A percentile compares a stretch with the other conserved stretches of the same genome.
phyloP scores from a whole-genome alignment of 2,797 vertebrate genomes.

The Mus minutoides region DNA sequence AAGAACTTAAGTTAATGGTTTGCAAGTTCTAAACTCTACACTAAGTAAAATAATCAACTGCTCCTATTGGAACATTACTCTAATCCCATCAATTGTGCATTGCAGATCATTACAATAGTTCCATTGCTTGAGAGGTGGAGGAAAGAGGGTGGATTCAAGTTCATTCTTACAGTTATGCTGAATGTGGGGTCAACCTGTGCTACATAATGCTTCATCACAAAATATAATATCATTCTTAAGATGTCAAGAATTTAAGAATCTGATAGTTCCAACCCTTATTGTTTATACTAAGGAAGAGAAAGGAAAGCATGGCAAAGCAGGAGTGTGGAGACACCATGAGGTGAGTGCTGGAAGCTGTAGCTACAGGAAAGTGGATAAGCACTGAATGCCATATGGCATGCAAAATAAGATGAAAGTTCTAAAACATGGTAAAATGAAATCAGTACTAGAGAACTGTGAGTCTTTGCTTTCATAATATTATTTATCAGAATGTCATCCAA shows the following conservation, averaged over 20 bases:
- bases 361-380: not conserved
- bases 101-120: not conserved
- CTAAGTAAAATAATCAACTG: not conserved
- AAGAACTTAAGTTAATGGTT: not conserved
- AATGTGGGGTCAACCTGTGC: too few species aligned
- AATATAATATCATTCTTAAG: not conserved
- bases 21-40: not conserved
- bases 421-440: not conserved
- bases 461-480: not conserved
- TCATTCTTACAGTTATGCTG: not conserved
- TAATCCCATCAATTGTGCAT: not conserved
- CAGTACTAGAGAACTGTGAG: too few species aligned
- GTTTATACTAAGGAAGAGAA: not conserved
- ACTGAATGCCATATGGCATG: not conserved
- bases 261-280: not conserved
- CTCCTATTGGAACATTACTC: too few species aligned
- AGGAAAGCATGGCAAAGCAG: fast-evolving
- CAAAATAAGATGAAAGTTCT: not conserved
- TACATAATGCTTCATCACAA: too few species aligned
- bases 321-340: not conserved
- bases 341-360: not conserved
- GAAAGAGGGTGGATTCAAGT: too few species aligned
- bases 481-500: not conserved
- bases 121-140: too few species aligned
- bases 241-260: not conserved